Evolutionary conservation across 2,797 vertebrate species (phyloP), one percentile per base, ranked within the genome.

Genomic region (Cynopterus sphinx): DNA sequence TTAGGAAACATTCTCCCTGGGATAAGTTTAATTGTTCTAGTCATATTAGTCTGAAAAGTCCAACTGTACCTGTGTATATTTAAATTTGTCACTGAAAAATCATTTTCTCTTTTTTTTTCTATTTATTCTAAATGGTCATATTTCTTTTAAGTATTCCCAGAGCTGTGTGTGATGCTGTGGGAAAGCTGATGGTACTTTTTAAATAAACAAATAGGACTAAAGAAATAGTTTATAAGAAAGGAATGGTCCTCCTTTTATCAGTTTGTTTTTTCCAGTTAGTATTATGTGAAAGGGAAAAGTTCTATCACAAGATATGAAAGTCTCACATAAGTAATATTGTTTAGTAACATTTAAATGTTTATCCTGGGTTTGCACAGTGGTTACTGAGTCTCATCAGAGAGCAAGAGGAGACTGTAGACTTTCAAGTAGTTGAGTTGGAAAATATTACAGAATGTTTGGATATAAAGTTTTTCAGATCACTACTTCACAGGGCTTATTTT

Each of bases 361-460:
- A 6, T 79, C n/a, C 49, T 49, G 49, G 31, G 21, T 92, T 96
- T 95, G n/a, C 28, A 51, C 53, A 63, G n/a, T 55, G 36, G 77
- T 78, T 55, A 79, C 68, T 0, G 11, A 57, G 49, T 68, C 73
- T 75, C 83, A 36, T 46, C 8, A 61, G 53, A 86, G 19, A 68
- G 49, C 46, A 88, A 82, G 84, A 87, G 39, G 61, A 91, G 78
- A 96, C 70, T 26, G 21, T 83, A 70, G 74, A 63, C 36, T 55
- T 93, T 31, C n/a, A 75, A 90, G 43, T 22, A 53, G 81, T 51
- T 90, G 78, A 88, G 74, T 93, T 92, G 94, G 95, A 96, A 95
- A 97, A 85, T 75, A 77, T 92, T 87, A 93, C 53, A 89, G 67
- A 97, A 77, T 87, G 65, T 81, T 93, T 92, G 75, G 57, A 92